Conservation (phyloP, 2,888 invertebrate genomes). For the Lysandra coridon region DNA sequence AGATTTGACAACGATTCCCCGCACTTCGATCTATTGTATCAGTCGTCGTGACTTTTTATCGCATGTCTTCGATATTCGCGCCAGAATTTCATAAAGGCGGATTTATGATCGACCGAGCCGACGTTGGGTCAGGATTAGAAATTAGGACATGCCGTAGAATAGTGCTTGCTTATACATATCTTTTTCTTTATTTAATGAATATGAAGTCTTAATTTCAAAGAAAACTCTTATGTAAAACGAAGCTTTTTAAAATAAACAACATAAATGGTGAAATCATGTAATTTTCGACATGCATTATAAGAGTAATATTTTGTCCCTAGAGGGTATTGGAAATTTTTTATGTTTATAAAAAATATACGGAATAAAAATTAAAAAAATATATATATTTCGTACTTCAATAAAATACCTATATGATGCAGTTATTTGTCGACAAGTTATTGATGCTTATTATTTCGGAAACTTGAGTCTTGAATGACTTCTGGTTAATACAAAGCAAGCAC, state of each 20-base stretch:
- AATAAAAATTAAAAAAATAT: no score
- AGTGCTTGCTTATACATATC: background rate
- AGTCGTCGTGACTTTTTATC: constrained; percentile 53
- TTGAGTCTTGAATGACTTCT: background rate
- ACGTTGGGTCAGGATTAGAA: background rate
- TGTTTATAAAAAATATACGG: no score
- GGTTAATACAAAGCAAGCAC: background rate
- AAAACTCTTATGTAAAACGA: background rate
- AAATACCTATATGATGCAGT: background rate
- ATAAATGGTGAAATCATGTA: no score
- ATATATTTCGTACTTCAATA: background rate
- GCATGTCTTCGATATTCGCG: constrained; percentile 57
- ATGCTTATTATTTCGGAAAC: background rate
- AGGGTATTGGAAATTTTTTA: no score
- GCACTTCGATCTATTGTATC: constrained; percentile 68
- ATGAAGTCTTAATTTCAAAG: background rate
- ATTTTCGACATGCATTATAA: no score
- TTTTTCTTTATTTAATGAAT: background rate
- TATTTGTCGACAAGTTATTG: background rate
- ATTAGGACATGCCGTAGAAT: background rate
- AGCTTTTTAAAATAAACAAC: no score
- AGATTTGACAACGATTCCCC: constrained; percentile 70
- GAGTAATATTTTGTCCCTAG: no score
- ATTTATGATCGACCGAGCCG: constrained; percentile 46
- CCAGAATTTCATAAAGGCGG: constrained; percentile 60